These are phyloP conservation scores for Anguilla pacifica DNA, from an alignment of 2,797 vertebrate genomes.

Conservation along the genomic window DNA sequence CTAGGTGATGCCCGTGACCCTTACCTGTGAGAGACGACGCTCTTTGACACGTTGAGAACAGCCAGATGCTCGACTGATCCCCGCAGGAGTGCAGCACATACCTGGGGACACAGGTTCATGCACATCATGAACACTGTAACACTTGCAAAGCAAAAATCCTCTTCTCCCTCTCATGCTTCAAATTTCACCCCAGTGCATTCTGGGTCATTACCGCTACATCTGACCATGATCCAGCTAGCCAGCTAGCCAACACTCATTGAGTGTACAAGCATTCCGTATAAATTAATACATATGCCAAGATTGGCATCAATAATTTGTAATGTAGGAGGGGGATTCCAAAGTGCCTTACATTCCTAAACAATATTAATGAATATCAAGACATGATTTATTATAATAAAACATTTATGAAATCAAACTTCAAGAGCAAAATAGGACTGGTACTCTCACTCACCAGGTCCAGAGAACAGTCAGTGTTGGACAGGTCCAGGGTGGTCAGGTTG, in stretches of 20 bases:
- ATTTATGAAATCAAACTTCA: background rate
- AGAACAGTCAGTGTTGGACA: conserved; percentile 89
- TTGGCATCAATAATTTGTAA: background rate
- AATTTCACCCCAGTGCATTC: background rate
- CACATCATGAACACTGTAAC: background rate
- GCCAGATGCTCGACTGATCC: conserved; percentile 88
- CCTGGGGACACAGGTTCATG: conserved; percentile 63
- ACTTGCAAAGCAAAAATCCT: conserved; percentile 18
- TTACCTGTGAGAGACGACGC: conserved; percentile 89
- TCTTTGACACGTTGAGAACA: conserved; percentile 87
- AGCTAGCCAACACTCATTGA: background rate
- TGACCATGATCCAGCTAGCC: background rate
- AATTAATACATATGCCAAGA: background rate
- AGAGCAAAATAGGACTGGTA: background rate
- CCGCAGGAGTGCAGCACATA: conserved; percentile 84
- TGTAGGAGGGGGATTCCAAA: background rate
- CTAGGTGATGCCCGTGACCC: background rate
- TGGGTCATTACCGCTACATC: background rate
- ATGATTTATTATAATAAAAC: background rate
- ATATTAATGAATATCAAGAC: background rate
- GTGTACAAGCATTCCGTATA: background rate
- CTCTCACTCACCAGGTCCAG: conserved; percentile 82
- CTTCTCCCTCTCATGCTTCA: background rate
- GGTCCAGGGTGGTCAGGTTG: conserved; percentile 82
- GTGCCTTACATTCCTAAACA: background rate